A percentile compares a stretch with the other conserved stretches of the same genome.
These are phyloP conservation scores for Lophotriccus pileatus DNA, from an alignment of 2,797 vertebrate species.

Conservation along the genomic window DNA sequence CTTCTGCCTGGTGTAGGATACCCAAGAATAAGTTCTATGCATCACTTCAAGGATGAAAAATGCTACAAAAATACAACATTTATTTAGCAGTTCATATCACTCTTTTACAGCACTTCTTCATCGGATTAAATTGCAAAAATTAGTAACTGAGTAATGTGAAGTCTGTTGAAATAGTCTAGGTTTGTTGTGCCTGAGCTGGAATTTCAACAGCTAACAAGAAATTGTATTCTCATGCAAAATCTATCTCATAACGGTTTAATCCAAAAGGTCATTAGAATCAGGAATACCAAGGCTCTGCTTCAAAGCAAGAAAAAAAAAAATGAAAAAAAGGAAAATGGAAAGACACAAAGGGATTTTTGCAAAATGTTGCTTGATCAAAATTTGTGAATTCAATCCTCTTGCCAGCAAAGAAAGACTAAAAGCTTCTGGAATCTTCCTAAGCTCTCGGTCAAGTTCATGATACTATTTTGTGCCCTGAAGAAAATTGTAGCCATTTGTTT, in stretches of 20 bases:
- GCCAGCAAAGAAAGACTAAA: background rate
- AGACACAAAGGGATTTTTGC: background rate
- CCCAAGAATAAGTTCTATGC: background rate
- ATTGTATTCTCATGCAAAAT: conserved; percentile 31
- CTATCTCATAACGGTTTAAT: background rate
- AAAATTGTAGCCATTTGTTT: conserved; percentile 43
- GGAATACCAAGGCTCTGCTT: background rate
- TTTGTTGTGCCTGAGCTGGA: background rate
- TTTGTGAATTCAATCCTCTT: background rate
- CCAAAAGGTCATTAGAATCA: background rate
- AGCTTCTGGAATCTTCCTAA: conserved; percentile 33
- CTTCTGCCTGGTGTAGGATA: background rate
- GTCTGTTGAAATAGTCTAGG: background rate
- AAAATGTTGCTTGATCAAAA: background rate
- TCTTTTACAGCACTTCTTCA: background rate
- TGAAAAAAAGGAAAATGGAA: background rate
- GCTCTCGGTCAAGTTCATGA: conserved; percentile 2
- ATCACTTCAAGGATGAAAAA: background rate
- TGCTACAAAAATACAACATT: background rate
- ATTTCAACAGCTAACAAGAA: background rate
- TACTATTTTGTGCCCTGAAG: conserved; percentile 21
- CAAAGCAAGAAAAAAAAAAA: background rate
- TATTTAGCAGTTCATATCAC: background rate
- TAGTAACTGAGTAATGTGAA: background rate
- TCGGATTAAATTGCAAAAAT: background rate